Conservation (phyloP, 2,888 invertebrate species). For the Leptarthrus brevirostris region DNA sequence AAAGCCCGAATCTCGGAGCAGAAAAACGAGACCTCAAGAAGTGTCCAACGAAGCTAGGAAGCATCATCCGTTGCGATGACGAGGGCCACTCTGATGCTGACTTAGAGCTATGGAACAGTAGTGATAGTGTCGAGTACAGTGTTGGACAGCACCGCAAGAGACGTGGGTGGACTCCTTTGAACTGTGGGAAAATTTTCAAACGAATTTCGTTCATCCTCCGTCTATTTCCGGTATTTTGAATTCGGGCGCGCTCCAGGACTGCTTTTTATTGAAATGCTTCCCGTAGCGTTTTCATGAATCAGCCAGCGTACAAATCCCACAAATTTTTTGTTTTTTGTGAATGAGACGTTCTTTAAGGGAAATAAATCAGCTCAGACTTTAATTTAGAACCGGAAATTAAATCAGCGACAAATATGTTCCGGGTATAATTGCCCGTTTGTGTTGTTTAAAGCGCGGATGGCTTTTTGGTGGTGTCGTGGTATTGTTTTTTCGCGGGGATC, state of each 20-base stretch:
- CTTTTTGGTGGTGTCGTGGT: no score
- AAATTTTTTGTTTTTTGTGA: not conserved
- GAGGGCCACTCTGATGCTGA: conserved; percentile 1
- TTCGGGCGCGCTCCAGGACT: conserved; percentile 2
- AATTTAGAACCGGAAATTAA: conserved; percentile 35
- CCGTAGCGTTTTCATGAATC: not conserved
- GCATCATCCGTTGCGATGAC: conserved; percentile 7
- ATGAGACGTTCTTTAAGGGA: not conserved
- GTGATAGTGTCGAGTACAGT: conserved; percentile 17
- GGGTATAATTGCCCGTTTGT: conserved; percentile 22
- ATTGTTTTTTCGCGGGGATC: no score
- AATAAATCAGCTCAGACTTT: conserved; percentile 7
- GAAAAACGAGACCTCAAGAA: not conserved
- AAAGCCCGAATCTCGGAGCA: conserved; percentile 21
- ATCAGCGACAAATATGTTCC: conserved; percentile 34
- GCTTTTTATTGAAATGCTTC: not conserved
- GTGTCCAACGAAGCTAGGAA: conserved; percentile 9
- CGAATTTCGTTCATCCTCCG: not conserved
- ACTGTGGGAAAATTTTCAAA: not conserved
- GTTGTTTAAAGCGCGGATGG: not conserved
- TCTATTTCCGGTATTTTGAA: conserved; percentile 10
- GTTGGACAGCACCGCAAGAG: not conserved
- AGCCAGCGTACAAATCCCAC: not conserved
- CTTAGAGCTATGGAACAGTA: conserved; percentile 2
- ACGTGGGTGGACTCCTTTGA: not conserved